phyloP scores from a whole-genome alignment of 2,113 vertebrate genomes.

The Ailurus styani region DNA sequence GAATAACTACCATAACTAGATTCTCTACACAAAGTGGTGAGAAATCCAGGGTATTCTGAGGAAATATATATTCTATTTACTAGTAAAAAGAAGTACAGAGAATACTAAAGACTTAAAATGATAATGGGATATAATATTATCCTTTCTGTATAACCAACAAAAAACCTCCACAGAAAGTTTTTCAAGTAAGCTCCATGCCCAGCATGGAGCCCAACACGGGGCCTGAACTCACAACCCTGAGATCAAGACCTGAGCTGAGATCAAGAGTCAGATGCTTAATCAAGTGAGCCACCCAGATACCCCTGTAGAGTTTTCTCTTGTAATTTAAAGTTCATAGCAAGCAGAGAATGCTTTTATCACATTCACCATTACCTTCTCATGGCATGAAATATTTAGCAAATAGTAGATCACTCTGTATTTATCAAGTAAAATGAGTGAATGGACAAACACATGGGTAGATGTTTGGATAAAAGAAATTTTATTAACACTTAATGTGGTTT shows the following conservation, averaged over 20 bases:
- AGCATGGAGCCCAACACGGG: background rate
- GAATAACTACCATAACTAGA: background rate
- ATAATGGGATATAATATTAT: background rate
- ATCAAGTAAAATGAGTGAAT: background rate
- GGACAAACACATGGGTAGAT: background rate
- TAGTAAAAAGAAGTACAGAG: background rate
- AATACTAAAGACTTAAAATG: background rate
- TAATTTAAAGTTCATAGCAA: background rate
- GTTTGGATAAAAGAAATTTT: background rate
- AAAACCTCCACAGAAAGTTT: background rate
- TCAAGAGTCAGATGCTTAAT: background rate
- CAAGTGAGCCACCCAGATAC: background rate
- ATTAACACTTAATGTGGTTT: background rate
- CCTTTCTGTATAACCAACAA: background rate
- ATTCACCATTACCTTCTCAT: background rate
- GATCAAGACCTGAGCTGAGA: background rate
- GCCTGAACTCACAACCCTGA: background rate
- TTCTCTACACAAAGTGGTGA: background rate
- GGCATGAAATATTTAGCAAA: background rate
- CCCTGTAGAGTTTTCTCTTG: background rate
- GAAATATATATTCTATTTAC: background rate
- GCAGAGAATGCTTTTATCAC: background rate
- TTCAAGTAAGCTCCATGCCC: background rate
- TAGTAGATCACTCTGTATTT: background rate
- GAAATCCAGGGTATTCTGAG: background rate